Evolutionary conservation across 2,888 invertebrate species (phyloP).

Genomic region (Apodemia mormo): DNA sequence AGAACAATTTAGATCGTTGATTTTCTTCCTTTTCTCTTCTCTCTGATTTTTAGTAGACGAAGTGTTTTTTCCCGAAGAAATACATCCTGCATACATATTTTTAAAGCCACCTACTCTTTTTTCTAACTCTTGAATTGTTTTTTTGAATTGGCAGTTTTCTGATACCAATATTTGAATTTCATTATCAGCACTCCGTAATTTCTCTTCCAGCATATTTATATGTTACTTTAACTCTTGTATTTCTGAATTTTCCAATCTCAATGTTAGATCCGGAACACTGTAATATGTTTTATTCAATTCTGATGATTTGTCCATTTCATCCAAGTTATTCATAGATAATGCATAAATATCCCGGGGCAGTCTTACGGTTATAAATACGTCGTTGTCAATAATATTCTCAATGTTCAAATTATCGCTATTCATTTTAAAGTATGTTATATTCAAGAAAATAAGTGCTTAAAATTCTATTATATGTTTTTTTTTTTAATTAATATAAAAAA

Average conservation of each 20-base stretch:
- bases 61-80: not conserved
- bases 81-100: not conserved
- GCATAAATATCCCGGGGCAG: not conserved
- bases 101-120: not conserved
- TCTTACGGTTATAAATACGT: not conserved
- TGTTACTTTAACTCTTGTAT: not conserved
- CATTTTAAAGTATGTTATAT: not conserved
- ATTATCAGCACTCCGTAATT: not conserved
- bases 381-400: not conserved
- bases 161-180: conserved; percentile 1
- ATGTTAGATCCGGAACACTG: not conserved
- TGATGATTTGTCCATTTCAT: not conserved
- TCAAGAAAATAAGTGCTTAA: no score
- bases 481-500: no score
- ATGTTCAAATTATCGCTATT: not conserved
- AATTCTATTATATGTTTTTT: no score
- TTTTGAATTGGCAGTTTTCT: not conserved
- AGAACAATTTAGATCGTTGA: not conserved
- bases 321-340: conserved; percentile 1
- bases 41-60: not conserved
- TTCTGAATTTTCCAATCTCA: not conserved
- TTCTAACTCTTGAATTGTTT: not conserved
- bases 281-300: not conserved
- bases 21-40: not conserved
- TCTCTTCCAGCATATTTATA: not conserved